Conservation (phyloP, 2,888 invertebrate species). For the Abscondita cerata region DNA sequence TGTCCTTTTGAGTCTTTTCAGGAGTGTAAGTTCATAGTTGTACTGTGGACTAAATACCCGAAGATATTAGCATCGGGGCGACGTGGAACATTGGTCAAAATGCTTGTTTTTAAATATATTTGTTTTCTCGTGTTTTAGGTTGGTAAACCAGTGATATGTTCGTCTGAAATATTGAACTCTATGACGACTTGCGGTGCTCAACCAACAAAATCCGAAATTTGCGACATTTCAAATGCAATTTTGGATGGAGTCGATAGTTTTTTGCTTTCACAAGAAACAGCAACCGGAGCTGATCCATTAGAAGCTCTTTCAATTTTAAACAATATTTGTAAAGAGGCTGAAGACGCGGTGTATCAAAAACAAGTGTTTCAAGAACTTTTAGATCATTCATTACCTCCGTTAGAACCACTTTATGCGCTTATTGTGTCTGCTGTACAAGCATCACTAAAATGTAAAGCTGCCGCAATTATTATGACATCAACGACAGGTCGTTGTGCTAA, state of each 20-base stretch:
- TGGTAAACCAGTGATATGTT: conserved; percentile 89
- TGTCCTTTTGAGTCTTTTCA: no score
- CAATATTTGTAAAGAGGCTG: conserved; percentile 83
- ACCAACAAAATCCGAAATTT: conserved; percentile 79
- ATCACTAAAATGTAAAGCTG: conserved; percentile 70
- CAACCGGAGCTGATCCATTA: conserved; percentile 76
- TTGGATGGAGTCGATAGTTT: conserved; percentile 91
- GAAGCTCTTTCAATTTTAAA: conserved; percentile 75
- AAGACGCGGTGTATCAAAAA: conserved; percentile 82
- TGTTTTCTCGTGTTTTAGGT: conserved; percentile 55
- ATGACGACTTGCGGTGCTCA: conserved; percentile 82
- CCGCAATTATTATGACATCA: conserved; percentile 82
- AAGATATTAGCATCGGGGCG: no score
- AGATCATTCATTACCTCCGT: conserved; percentile 24
- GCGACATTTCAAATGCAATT: conserved; percentile 91
- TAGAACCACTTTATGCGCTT: conserved; percentile 71
- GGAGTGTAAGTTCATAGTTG: not conserved
- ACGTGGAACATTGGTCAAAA: no score
- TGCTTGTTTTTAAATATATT: not conserved
- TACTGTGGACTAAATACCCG: no score
- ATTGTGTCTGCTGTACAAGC: conserved; percentile 78
- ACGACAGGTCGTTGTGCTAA: conserved; percentile 75
- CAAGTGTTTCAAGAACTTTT: conserved; percentile 77
- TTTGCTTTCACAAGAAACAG: conserved; percentile 83
- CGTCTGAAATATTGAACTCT: conserved; percentile 81